phyloP scores from a whole-genome alignment of 2,888 invertebrate species.

The Drosophila mercatorum region DNA sequence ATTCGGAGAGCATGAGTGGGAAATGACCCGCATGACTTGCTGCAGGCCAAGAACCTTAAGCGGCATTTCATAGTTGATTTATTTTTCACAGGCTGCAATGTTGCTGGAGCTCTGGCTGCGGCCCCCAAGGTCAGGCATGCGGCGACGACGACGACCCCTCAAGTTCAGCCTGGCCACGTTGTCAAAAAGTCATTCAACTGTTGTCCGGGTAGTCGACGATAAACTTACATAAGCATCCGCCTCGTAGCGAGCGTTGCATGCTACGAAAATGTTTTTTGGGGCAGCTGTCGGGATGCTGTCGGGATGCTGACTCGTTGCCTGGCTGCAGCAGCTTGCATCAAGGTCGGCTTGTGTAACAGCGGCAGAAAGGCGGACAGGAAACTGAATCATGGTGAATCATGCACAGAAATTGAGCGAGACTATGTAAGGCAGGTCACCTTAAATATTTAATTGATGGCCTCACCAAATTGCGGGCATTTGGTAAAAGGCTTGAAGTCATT shows the following conservation, averaged over 20 bases:
- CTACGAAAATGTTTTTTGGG: constrained; percentile 38
- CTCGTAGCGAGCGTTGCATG: constrained; percentile 50
- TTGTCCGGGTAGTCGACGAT: constrained; percentile 23
- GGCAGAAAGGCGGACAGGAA: constrained; percentile 34
- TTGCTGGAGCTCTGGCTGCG: constrained; percentile 1
- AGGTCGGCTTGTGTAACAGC: constrained; percentile 45
- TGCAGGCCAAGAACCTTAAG: constrained; percentile 35
- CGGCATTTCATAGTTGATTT: constrained; percentile 57
- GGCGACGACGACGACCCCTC: constrained; percentile 51
- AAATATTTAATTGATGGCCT: constrained; percentile 50
- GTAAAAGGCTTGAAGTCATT: constrained; percentile 22
- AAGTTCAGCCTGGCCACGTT: constrained; percentile 52
- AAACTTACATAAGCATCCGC: constrained; percentile 63
- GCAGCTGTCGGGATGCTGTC: constrained; percentile 25
- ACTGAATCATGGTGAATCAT: constrained; percentile 43
- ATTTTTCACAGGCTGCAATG: constrained; percentile 35
- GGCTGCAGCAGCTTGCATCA: constrained; percentile 30
- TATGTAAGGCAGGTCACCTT: constrained; percentile 54
- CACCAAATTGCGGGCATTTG: constrained; percentile 11
- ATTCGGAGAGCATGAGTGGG: constrained; percentile 39
- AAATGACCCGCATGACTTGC: constrained; percentile 26
- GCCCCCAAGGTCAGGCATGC: constrained; percentile 35
- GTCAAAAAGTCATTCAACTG: constrained; percentile 69
- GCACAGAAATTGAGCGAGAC: constrained; percentile 21
- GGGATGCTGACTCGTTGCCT: background rate